Conservation (phyloP, 2,888 invertebrate species). For the Xanthorhoe designata region DNA sequence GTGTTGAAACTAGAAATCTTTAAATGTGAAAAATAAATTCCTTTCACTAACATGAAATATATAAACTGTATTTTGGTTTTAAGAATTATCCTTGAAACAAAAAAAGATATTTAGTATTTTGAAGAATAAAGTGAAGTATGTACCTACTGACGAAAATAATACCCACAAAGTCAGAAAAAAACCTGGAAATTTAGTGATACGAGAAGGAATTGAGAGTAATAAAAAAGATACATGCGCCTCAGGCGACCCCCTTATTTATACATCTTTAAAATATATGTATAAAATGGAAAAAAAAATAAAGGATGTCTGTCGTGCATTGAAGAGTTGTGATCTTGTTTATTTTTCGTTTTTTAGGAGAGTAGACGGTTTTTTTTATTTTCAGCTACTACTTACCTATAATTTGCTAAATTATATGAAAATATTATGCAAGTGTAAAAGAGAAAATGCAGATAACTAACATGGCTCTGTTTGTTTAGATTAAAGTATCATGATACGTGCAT, state of each 20-base stretch:
- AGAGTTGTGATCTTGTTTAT: too few relatives aligned
- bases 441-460: not conserved
- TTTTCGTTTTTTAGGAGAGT: not conserved
- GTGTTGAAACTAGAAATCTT: slow-evolving; percentile 56
- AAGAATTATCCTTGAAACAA: not conserved
- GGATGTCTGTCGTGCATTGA: too few relatives aligned
- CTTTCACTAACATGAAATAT: slow-evolving; percentile 30
- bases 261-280: too few relatives aligned
- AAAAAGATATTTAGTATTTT: not conserved
- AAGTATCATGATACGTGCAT: slow-evolving; percentile 20
- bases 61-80: slow-evolving; percentile 6
- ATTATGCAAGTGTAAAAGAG: not conserved
- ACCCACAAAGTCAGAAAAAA: too few relatives aligned
- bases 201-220: too few relatives aligned
- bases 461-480: slow-evolving; percentile 12
- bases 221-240: too few relatives aligned
- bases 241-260: too few relatives aligned
- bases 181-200: too few relatives aligned
- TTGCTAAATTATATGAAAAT: not conserved
- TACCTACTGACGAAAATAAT: too few relatives aligned
- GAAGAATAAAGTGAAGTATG: too few relatives aligned
- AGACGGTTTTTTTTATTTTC: not conserved
- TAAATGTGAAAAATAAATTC: slow-evolving; percentile 45
- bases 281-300: too few relatives aligned
- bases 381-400: too few relatives aligned